Evolutionary conservation across 2,888 invertebrate genomes (phyloP).

Genomic region (Acleris literana): DNA sequence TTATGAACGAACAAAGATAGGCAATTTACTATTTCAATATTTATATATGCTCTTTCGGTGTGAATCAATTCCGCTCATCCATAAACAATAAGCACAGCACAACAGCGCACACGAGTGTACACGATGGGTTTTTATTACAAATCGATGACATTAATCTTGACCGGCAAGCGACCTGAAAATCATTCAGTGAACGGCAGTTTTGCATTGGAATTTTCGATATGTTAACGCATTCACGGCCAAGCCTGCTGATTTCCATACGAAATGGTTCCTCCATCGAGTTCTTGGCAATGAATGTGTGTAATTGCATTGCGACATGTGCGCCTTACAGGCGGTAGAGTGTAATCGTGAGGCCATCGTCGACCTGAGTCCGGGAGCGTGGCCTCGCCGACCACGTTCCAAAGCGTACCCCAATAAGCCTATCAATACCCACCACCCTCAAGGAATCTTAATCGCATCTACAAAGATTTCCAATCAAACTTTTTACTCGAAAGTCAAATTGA

Average conservation of each 20-base stretch:
- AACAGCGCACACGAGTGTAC: neutral
- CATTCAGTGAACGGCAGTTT: conserved; percentile 2
- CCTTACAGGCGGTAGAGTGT: neutral
- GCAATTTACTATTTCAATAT: no score
- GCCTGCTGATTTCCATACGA: neutral
- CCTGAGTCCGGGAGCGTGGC: neutral
- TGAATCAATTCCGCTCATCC: no score
- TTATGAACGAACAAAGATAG: no score
- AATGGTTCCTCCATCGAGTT: conserved; percentile 4
- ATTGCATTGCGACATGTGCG: conserved; percentile 27
- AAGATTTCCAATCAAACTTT: conserved; percentile 70
- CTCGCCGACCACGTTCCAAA: conserved; percentile 44
- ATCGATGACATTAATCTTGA: neutral
- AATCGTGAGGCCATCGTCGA: neutral
- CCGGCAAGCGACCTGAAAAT: no score
- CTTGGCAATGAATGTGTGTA: conserved; percentile 16
- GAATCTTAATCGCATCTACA: conserved; percentile 36
- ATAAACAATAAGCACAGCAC: no score
- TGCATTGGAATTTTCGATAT: conserved; percentile 9
- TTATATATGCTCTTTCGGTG: no score
- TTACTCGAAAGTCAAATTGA: conserved; percentile 70
- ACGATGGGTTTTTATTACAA: neutral
- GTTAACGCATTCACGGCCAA: neutral
- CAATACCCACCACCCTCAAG: neutral
- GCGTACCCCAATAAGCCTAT: conserved; percentile 22